Conservation (phyloP, 2,888 invertebrate genomes). For the Aplocera efformata region DNA sequence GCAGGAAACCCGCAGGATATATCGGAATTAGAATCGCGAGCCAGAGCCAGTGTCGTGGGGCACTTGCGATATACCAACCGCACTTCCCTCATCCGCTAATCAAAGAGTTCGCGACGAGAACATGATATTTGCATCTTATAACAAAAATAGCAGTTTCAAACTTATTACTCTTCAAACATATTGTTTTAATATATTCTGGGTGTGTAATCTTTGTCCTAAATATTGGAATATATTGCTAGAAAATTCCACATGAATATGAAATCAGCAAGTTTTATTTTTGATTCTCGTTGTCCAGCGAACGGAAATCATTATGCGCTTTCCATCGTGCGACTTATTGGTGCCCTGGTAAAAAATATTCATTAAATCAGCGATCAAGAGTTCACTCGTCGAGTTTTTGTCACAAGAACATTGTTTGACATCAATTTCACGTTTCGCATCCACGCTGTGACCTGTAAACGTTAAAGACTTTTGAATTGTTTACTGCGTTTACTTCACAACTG, state of each 20-base stretch:
- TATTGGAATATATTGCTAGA: constrained; percentile 20
- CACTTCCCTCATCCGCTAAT: constrained; percentile 58
- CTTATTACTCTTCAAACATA: neutral
- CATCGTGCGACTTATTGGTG: constrained; percentile 61
- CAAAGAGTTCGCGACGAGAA: constrained; percentile 15
- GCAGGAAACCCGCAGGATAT: constrained; percentile 66
- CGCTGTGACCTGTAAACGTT: constrained; percentile 25
- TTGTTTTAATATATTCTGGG: no score
- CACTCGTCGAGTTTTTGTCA: constrained; percentile 44
- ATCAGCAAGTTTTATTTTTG: constrained; percentile 57
- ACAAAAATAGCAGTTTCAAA: no score
- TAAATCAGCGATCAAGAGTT: constrained; percentile 62
- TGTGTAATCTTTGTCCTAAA: no score
- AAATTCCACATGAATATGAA: constrained; percentile 32
- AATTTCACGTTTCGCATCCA: constrained; percentile 32
- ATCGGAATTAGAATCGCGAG: constrained; percentile 69
- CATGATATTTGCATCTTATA: constrained; percentile 20
- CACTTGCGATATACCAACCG: constrained; percentile 56
- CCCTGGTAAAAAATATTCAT: constrained; percentile 73
- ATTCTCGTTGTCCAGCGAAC: constrained; percentile 60
- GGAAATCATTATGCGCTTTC: constrained; percentile 79
- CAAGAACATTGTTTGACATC: constrained; percentile 41
- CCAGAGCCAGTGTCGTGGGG: constrained; percentile 46
- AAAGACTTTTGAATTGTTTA: constrained; percentile 30
- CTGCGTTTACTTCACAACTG: constrained; percentile 24